These are phyloP conservation scores for Syngnathoides biaculeatus DNA, from an alignment of 2,113 vertebrate species.

Conservation along the genomic window DNA sequence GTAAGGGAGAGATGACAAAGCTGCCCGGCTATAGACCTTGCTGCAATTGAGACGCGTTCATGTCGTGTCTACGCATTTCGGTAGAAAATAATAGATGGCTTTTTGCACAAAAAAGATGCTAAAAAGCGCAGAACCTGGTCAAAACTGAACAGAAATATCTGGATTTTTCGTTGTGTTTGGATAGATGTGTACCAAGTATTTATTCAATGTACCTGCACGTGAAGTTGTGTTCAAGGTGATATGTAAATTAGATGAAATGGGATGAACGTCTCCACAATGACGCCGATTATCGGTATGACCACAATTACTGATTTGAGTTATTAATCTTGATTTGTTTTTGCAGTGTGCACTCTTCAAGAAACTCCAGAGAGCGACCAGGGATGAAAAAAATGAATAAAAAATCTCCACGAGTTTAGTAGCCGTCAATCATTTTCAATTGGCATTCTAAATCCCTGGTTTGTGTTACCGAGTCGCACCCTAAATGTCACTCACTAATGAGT, in stretches of 20 bases:
- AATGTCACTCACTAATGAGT: constrained; percentile 57
- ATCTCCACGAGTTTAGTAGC: constrained; percentile 22
- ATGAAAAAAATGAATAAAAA: neutral
- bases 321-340: neutral
- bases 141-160: neutral
- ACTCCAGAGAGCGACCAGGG: neutral
- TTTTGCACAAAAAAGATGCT: neutral
- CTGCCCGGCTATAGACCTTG: neutral
- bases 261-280: too few relatives aligned
- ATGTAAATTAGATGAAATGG: too few relatives aligned
- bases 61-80: neutral
- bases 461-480: constrained; percentile 42
- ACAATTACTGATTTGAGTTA: neutral
- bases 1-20: neutral
- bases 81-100: neutral
- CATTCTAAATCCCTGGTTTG: constrained; percentile 50
- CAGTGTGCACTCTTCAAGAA: neutral
- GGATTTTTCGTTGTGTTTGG: too few relatives aligned
- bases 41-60: neutral
- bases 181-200: too few relatives aligned
- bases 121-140: neutral
- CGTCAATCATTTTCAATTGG: constrained; percentile 51
- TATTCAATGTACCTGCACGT: too few relatives aligned
- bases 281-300: too few relatives aligned
- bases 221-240: too few relatives aligned